phyloP scores from a whole-genome alignment of 2,888 invertebrate species.

The Hypolimnas misippus region DNA sequence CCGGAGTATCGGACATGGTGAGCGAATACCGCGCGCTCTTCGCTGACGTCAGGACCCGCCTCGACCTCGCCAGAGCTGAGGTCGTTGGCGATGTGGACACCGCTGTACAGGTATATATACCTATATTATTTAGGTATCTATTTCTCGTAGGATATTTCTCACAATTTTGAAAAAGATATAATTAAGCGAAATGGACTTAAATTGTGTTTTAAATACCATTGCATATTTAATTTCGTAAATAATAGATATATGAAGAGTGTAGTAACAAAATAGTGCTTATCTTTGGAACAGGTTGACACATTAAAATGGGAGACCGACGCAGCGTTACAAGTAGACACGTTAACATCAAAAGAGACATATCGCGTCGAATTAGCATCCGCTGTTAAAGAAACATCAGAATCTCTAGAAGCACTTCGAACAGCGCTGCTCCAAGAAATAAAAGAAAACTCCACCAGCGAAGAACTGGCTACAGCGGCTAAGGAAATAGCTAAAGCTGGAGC shows the following conservation, averaged over 20 bases:
- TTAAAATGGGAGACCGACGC: slow-evolving; percentile 90
- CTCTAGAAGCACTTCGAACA: slow-evolving; percentile 87
- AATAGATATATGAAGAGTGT: too few relatives aligned
- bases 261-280: too few relatives aligned
- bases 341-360: slow-evolving; percentile 93
- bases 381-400: slow-evolving; percentile 87
- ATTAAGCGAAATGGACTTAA: too few relatives aligned
- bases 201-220: too few relatives aligned
- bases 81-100: slow-evolving; percentile 69
- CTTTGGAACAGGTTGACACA: slow-evolving; percentile 88
- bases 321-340: slow-evolving; percentile 92
- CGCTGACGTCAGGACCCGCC: slow-evolving; percentile 64
- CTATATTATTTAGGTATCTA: background rate
- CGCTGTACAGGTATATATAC: slow-evolving; percentile 67
- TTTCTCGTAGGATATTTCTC: too few relatives aligned
- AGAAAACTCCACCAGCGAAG: slow-evolving; percentile 82
- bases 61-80: slow-evolving; percentile 67
- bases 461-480: slow-evolving; percentile 86
- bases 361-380: slow-evolving; percentile 89
- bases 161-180: too few relatives aligned
- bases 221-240: too few relatives aligned
- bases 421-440: slow-evolving; percentile 68
- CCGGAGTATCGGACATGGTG: slow-evolving; percentile 67
- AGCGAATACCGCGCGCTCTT: slow-evolving; percentile 71
- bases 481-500: slow-evolving; percentile 90